Conservation (phyloP, 2,888 invertebrate genomes). For the Holacanthella duospinosa region DNA sequence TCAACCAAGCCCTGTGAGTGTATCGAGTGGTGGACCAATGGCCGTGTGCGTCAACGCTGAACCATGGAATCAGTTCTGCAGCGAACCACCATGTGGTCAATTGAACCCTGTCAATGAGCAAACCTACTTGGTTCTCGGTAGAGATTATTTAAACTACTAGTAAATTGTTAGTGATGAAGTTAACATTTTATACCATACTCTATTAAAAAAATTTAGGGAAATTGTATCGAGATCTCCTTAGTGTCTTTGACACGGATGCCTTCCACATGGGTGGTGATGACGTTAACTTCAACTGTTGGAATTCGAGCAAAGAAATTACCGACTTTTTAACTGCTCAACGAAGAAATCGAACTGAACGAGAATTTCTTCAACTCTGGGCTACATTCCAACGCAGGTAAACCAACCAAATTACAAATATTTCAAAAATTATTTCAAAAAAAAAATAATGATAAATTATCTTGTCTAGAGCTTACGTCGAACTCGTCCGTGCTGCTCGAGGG, state of each 20-base stretch:
- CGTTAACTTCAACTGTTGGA: slow-evolving; percentile 66
- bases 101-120: slow-evolving; percentile 49
- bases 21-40: slow-evolving; percentile 39
- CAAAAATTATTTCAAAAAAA: neutral
- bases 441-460: neutral
- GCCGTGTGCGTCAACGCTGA: slow-evolving; percentile 39
- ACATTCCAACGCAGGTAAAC: slow-evolving; percentile 54
- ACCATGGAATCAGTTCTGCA: slow-evolving; percentile 41
- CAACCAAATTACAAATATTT: neutral
- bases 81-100: slow-evolving; percentile 64
- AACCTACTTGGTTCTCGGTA: slow-evolving; percentile 55
- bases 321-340: slow-evolving; percentile 46
- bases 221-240: slow-evolving; percentile 64
- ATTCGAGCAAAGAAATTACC: slow-evolving; percentile 54
- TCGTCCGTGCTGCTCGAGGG: slow-evolving; percentile 50
- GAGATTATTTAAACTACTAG: too few species aligned
- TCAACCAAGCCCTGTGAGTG: slow-evolving; percentile 35
- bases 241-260: slow-evolving; percentile 59
- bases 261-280: slow-evolving; percentile 88
- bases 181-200: neutral
- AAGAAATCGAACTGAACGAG: slow-evolving; percentile 47
- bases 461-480: slow-evolving; percentile 46
- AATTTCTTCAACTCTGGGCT: slow-evolving; percentile 61
- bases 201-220: slow-evolving; percentile 43
- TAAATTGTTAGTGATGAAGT: neutral